Conservation (phyloP, 2,113 vertebrate genomes). For the Mormyrus lacerda region DNA sequence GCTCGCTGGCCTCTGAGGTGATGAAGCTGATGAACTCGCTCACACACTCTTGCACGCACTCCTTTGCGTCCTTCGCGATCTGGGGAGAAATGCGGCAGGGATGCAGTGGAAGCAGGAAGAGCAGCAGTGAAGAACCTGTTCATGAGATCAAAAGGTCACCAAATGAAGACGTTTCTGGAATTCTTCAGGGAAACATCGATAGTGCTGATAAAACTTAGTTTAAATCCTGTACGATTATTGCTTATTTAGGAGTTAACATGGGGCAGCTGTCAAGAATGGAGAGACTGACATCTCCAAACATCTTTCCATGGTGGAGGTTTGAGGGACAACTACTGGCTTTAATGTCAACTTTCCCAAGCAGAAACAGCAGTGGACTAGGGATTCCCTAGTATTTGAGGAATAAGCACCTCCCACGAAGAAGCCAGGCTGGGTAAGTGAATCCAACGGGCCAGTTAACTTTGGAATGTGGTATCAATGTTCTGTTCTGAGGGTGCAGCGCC, state of each 20-base stretch:
- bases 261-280: not conserved
- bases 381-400: not conserved
- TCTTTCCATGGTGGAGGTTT: not conserved
- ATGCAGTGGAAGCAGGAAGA: not conserved
- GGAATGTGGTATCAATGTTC: not conserved
- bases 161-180: not conserved
- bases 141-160: not conserved
- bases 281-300: not conserved
- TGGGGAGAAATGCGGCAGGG: conserved; percentile 36
- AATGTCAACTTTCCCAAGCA: not conserved
- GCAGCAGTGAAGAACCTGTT: not conserved
- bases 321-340: not conserved
- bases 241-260: not conserved
- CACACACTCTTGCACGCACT: conserved; percentile 96
- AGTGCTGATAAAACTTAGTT: not conserved
- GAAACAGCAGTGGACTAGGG: not conserved
- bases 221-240: not conserved
- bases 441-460: not conserved
- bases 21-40: conserved; percentile 99
- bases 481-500: not conserved
- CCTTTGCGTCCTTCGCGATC: conserved; percentile 98
- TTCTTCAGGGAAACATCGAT: not conserved
- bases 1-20: conserved; percentile 93
- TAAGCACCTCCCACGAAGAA: not conserved
- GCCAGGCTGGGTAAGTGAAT: not conserved